Evolutionary conservation across 2,888 invertebrate species (phyloP).

Genomic region (Torymus texanus): DNA sequence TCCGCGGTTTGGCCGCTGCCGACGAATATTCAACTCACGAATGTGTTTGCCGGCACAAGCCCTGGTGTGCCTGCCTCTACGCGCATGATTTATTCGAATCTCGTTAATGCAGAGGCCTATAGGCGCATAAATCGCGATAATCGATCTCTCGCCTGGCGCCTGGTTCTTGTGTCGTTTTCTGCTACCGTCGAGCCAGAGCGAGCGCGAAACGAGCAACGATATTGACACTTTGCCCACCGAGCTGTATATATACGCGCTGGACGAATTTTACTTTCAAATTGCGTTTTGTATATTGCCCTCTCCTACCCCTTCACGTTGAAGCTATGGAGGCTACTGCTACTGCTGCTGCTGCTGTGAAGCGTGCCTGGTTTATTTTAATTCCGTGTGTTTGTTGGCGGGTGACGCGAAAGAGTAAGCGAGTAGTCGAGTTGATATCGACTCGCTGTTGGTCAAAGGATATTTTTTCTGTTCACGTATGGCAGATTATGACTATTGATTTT

Average conservation of each 20-base stretch:
- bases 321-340: no score
- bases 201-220: not conserved
- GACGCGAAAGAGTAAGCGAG: not conserved
- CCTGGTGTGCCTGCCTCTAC: not conserved
- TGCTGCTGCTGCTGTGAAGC: not conserved
- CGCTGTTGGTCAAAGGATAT: no score
- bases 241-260: not conserved
- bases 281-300: constrained; percentile 3
- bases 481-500: no score
- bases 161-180: constrained; percentile 17
- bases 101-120: constrained; percentile 49
- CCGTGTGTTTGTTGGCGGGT: not conserved
- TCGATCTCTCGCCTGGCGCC: constrained; percentile 40
- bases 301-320: no score
- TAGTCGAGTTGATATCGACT: no score
- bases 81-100: constrained; percentile 56
- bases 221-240: constrained; percentile 19
- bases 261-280: constrained; percentile 36
- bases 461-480: no score
- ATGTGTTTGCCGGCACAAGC: constrained; percentile 17
- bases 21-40: constrained; percentile 44
- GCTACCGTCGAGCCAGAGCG: not conserved
- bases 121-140: constrained; percentile 55
- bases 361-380: constrained; percentile 7
- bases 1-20: constrained; percentile 46